These are phyloP conservation scores for Vidua macroura DNA, from an alignment of 2,113 vertebrate genomes.

Conservation along the genomic window DNA sequence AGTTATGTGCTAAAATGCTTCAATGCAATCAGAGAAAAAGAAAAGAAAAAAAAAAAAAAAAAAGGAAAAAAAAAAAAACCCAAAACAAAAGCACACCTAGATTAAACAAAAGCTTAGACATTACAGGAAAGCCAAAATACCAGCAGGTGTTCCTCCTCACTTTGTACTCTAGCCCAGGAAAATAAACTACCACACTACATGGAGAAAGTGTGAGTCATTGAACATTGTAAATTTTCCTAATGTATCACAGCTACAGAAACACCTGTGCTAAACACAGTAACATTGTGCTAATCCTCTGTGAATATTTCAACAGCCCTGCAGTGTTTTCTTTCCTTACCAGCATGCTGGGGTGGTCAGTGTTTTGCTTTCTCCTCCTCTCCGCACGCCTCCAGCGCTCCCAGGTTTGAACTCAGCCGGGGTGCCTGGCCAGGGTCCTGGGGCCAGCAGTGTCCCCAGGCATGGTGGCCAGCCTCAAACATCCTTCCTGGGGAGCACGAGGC, in stretches of 20 bases:
- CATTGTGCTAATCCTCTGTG: conserved; percentile 53
- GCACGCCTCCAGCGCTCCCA: not conserved
- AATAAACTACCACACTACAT: conserved; percentile 50
- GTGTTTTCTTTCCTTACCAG: not conserved
- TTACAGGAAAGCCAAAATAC: conserved; percentile 37
- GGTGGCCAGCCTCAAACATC: not conserved
- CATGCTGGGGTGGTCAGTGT: not conserved
- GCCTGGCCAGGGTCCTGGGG: not conserved
- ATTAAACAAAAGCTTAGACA: conserved; percentile 34
- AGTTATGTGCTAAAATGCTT: not conserved
- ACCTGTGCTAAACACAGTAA: conserved; percentile 53
- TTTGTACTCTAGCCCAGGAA: conserved; percentile 45
- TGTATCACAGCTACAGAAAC: conserved; percentile 53
- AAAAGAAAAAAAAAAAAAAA: not conserved
- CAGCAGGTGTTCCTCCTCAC: conserved; percentile 14
- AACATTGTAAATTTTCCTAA: conserved; percentile 54
- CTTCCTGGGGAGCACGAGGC: fast-evolving
- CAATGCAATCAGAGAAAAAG: not conserved
- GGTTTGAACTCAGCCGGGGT: not conserved
- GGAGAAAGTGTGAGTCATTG: conserved; percentile 42
- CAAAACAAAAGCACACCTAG: not conserved
- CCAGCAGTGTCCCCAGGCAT: not conserved
- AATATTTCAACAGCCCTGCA: conserved; percentile 36
- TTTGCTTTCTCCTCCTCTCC: not conserved
- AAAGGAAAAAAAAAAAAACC: not conserved